A percentile compares a stretch with the other conserved stretches of the same genome.
phyloP scores from a whole-genome alignment of 2,797 vertebrate species.

The Prunella strophiata region DNA sequence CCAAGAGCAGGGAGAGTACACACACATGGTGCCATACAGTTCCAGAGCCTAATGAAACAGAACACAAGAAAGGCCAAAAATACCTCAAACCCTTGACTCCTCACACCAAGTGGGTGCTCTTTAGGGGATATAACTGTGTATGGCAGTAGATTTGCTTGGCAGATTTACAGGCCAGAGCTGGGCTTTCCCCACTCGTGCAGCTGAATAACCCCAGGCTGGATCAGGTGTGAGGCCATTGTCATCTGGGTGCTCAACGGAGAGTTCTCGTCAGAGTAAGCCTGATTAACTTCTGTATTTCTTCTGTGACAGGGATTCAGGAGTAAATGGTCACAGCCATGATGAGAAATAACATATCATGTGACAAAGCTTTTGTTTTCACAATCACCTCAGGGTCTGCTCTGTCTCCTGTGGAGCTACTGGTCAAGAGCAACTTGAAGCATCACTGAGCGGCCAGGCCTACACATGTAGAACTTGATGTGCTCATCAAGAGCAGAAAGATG shows the following conservation, averaged over 20 bases:
- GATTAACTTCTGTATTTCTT: background rate
- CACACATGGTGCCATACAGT: fast-evolving
- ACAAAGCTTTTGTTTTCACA: background rate
- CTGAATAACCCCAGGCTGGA: background rate
- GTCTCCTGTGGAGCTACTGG: background rate
- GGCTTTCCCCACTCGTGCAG: fast-evolving
- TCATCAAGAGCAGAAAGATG: background rate
- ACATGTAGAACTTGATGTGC: fast-evolving
- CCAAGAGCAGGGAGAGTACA: background rate
- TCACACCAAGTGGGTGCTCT: background rate
- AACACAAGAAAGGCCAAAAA: background rate
- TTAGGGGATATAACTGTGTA: background rate
- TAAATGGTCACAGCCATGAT: background rate
- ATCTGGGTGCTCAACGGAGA: fast-evolving
- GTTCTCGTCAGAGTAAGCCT: background rate
- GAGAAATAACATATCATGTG: background rate
- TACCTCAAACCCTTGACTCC: background rate
- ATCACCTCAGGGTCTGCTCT: background rate
- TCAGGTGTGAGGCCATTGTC: background rate
- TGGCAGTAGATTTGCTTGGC: background rate
- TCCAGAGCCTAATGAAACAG: background rate
- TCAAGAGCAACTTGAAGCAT: background rate
- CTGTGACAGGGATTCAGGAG: background rate
- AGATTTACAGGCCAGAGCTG: background rate
- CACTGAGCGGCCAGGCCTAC: background rate